phyloP scores from a whole-genome alignment of 2,888 invertebrate species.

The Pediacus dermestoides region DNA sequence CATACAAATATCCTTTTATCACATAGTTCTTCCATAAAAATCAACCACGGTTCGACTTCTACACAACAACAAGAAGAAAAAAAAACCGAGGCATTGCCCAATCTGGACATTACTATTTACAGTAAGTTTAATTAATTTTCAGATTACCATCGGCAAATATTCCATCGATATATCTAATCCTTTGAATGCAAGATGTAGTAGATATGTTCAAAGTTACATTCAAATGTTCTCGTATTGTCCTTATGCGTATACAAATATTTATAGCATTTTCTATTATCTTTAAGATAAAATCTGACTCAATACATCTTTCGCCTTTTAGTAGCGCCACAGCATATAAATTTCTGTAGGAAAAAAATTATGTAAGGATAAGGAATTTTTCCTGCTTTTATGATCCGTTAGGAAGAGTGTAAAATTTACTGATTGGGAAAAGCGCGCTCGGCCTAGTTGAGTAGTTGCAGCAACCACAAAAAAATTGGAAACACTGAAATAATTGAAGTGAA shows the following conservation, averaged over 20 bases:
- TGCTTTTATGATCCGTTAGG: too few relatives aligned
- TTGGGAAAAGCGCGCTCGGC: too few relatives aligned
- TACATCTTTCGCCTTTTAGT: neutral
- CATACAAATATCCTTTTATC: too few relatives aligned
- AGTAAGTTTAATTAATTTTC: slow-evolving; percentile 35
- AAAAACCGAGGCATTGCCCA: too few relatives aligned
- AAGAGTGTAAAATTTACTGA: too few relatives aligned
- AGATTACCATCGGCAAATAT: slow-evolving; percentile 28
- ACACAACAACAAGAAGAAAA: too few relatives aligned
- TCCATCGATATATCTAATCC: slow-evolving; percentile 27
- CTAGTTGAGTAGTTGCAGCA: too few relatives aligned
- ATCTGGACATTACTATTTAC: slow-evolving; percentile 32
- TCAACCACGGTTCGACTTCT: too few relatives aligned
- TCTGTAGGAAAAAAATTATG: too few relatives aligned
- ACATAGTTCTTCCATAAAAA: too few relatives aligned
- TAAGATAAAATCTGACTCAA: slow-evolving; percentile 3
- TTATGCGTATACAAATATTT: slow-evolving; percentile 30
- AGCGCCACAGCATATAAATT: neutral
- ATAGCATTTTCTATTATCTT: slow-evolving; percentile 26
- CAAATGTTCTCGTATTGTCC: slow-evolving; percentile 32
- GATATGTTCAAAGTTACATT: slow-evolving; percentile 29
- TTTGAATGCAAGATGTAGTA: slow-evolving; percentile 27
- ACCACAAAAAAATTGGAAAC: neutral
- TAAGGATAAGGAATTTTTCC: too few relatives aligned
- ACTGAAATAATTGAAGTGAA: slow-evolving; percentile 15